Conservation (phyloP, 2,888 invertebrate species). For the Sceliomorpha sp. region DNA sequence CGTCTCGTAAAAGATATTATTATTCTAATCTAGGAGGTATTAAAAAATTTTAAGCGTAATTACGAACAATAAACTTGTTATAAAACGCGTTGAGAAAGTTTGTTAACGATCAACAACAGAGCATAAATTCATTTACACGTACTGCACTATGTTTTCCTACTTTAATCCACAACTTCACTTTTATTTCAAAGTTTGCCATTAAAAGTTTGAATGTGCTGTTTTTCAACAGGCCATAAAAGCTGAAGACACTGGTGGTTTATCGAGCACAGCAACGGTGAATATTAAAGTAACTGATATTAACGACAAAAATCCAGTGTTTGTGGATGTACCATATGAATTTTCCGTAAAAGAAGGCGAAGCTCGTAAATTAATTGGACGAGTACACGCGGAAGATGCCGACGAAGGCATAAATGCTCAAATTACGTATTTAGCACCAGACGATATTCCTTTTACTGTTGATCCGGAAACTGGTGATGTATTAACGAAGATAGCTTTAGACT, state of each 20-base stretch:
- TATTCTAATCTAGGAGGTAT: too few species aligned
- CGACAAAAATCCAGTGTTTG: slow-evolving; percentile 94
- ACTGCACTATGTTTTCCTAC: too few species aligned
- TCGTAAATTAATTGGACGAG: slow-evolving; percentile 85
- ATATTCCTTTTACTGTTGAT: slow-evolving; percentile 90
- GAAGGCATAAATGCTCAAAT: slow-evolving; percentile 92
- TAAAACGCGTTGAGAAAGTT: too few species aligned
- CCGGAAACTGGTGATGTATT: slow-evolving; percentile 89
- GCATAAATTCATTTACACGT: too few species aligned
- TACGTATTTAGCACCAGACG: slow-evolving; percentile 88
- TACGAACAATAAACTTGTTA: too few species aligned
- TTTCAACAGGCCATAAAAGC: slow-evolving; percentile 87
- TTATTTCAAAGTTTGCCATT: too few species aligned
- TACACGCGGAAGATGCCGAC: slow-evolving; percentile 92
- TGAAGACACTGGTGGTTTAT: slow-evolving; percentile 91
- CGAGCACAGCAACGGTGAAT: slow-evolving; percentile 91
- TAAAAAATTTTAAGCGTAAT: too few species aligned
- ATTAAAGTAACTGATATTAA: slow-evolving; percentile 95
- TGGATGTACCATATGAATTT: slow-evolving; percentile 90
- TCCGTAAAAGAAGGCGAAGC: slow-evolving; percentile 88
- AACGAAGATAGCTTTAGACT: slow-evolving; percentile 89
- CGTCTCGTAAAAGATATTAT: too few species aligned
- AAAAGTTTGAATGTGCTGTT: slow-evolving; percentile 11
- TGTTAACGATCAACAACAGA: too few species aligned
- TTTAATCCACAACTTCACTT: too few species aligned